Percentiles rank a stretch among this genome's conserved stretches.
Conservation (phyloP, 1,140 invertebrate genomes). For the Aphaenogaster rudis region DNA sequence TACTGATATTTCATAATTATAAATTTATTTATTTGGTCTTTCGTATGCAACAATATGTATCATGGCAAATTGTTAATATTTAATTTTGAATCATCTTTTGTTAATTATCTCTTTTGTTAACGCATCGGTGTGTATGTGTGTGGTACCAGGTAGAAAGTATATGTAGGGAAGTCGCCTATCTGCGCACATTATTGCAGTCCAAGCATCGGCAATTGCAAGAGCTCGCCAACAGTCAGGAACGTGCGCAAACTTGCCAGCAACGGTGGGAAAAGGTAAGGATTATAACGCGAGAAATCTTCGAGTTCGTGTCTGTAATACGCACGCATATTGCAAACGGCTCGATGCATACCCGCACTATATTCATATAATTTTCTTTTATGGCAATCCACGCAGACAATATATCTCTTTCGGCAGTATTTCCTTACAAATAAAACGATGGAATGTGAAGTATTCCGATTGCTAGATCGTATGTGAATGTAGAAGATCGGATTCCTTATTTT, state of each 20-base stretch:
- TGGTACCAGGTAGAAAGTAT: slow-evolving; percentile 87
- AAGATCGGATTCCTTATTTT: neutral
- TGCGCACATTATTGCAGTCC: slow-evolving; percentile 86
- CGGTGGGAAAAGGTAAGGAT: slow-evolving; percentile 84
- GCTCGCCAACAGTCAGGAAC: slow-evolving; percentile 84
- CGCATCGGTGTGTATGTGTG: slow-evolving; percentile 84
- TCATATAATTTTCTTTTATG: slow-evolving; percentile 32
- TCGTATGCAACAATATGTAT: neutral
- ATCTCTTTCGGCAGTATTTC: neutral
- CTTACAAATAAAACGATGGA: slow-evolving; percentile 25
- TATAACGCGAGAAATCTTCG: slow-evolving; percentile 34
- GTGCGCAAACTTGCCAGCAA: slow-evolving; percentile 78
- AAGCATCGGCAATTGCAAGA: slow-evolving; percentile 86
- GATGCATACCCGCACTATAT: slow-evolving; percentile 12
- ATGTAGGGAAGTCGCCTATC: slow-evolving; percentile 87
- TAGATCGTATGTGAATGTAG: neutral
- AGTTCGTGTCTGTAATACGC: slow-evolving; percentile 39
- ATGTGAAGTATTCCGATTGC: neutral
- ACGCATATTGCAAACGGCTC: slow-evolving; percentile 28
- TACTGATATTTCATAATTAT: neutral
- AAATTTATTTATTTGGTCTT: neutral
- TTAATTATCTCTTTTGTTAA: slow-evolving; percentile 83
- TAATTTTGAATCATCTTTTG: slow-evolving; percentile 67
- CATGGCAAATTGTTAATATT: slow-evolving; percentile 6
- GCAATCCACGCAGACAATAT: neutral